phyloP scores from a whole-genome alignment of 92 coral and sea anemone species.

The Bergia puertoricense region DNA sequence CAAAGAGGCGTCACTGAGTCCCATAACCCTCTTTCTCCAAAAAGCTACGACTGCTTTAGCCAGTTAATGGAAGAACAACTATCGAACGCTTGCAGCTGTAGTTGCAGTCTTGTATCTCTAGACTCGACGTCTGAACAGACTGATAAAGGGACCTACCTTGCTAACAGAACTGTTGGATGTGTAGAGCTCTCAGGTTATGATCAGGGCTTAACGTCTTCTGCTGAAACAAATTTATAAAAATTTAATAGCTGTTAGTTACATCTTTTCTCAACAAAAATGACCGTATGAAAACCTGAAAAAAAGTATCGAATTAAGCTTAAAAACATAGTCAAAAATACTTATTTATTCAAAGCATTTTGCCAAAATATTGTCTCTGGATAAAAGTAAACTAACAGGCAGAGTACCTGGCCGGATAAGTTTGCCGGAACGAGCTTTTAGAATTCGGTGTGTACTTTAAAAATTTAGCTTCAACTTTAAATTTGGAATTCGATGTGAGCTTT shows the following conservation, averaged over 20 bases:
- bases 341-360: neutral
- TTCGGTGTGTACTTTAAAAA: too few relatives aligned
- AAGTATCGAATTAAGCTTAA: neutral
- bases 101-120: slow-evolving; percentile 6
- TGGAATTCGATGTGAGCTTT: too few relatives aligned
- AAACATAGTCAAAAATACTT: too few relatives aligned
- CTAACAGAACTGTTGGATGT: neutral
- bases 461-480: too few relatives aligned
- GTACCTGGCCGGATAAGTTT: too few relatives aligned
- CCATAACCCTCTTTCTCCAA: neutral
- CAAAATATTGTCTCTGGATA: neutral
- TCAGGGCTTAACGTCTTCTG: neutral
- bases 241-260: neutral
- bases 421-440: too few relatives aligned
- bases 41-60: neutral
- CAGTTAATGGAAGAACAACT: slow-evolving; percentile 11
- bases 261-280: neutral
- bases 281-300: neutral
- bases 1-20: neutral
- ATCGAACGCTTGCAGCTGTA: neutral
- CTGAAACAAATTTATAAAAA: neutral
- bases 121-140: neutral
- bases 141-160: neutral
- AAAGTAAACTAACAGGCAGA: too few relatives aligned
- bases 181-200: neutral